Base-by-base conservation (phyloP, 2,888 invertebrate species). In the Drymonia ruficornis region DNA sequence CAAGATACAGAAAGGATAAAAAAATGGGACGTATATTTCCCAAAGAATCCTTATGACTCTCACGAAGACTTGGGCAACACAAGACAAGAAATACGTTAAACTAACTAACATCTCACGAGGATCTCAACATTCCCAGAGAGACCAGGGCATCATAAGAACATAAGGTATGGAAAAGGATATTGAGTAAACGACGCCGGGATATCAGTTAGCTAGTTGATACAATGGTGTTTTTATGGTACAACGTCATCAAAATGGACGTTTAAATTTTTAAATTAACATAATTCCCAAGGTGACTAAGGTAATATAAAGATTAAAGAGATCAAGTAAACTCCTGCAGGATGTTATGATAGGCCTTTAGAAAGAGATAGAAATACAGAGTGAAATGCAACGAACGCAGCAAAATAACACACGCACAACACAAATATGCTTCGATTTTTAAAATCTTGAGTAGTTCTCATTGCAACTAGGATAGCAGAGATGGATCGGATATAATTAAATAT, bases 51-150 rank as follows among this genome's bases (percentile, higher is more conserved):
- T 15, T 46, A 46, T 29, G 8, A 11, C 16, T 46, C 46, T 15
- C 46, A 46, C 15, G 29, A 6, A 5, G n/a, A 46, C 46, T 46
- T 61, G 53, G 52, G 42, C 18, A 34, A 19, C 53, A 65, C 44
- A 55, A 53, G 31, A 40, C 38, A 50, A n/a, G 9, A 44, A n/a
- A 44, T n/a, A 44, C 13, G 13, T 44, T 15, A 40, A 40, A 9
- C 40, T 40, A 16, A 6, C 11, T 36, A 36, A 36, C n/a, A 6
- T 36, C 36, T n/a, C 36, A 36, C 36, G 36, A 16, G 16, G 16
- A 40, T 44, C 44, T 44, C 15, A 29, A 46, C 2, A 29, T 46
- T 46, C 46, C 15, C 46, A 46, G 28, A 15, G 4, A 15, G 1
- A 46, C 46, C 19, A 29, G 46, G 46, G 9, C 15, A 12, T 13